phyloP scores from a whole-genome alignment of 2,113 vertebrate species.

The Opisthocomus hoazin region DNA sequence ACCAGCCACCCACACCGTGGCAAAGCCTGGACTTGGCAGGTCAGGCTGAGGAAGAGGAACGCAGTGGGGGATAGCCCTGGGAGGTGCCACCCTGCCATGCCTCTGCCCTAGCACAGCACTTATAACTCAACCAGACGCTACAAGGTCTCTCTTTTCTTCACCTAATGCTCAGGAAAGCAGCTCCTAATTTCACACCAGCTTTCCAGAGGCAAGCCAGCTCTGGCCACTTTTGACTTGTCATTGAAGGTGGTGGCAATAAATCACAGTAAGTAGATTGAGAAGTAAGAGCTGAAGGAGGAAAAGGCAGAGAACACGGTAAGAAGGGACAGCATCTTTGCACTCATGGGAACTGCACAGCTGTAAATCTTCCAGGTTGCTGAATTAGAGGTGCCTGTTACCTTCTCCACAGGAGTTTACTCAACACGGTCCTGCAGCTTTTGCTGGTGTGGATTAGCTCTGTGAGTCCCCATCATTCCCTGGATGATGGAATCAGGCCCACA shows the following conservation, averaged over 20 bases:
- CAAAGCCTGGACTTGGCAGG: neutral
- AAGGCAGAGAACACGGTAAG: neutral
- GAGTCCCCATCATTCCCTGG: neutral
- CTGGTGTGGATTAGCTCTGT: neutral
- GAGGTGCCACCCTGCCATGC: neutral
- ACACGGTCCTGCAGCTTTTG: neutral
- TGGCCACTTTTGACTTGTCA: neutral
- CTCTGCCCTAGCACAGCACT: neutral
- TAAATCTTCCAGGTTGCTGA: neutral
- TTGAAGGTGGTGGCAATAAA: neutral
- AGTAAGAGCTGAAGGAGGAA: neutral
- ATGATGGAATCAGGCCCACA: constrained; percentile 13
- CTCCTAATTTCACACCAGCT: neutral
- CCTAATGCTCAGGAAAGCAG: neutral
- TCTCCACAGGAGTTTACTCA: neutral
- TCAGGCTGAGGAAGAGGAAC: neutral
- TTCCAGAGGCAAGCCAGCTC: neutral
- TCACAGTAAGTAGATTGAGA: neutral
- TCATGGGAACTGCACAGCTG: neutral
- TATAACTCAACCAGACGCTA: neutral
- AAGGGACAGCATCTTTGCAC: neutral
- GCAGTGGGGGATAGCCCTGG: rapidly evolving
- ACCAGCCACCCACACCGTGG: neutral
- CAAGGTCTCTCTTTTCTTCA: neutral
- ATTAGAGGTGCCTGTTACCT: neutral